Evolutionary conservation across 1,140 invertebrate species (phyloP).

Genomic region (Amphibalanus amphitrite): DNA sequence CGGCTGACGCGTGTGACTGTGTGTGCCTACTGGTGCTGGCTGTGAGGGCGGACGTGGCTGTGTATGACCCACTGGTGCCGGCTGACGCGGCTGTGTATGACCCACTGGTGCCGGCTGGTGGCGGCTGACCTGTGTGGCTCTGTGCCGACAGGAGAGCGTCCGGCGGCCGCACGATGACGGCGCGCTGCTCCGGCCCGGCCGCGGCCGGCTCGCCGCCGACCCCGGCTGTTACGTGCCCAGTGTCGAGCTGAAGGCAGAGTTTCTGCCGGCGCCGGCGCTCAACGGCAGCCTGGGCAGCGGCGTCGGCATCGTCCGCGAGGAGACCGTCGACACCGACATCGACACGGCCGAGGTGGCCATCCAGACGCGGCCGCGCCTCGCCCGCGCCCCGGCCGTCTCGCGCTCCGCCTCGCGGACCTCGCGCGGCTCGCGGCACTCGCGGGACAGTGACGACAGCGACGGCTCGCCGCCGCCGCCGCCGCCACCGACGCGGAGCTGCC

Average conservation of each 20-base stretch:
- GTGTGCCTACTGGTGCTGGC: no score
- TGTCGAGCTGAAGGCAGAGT: constrained; percentile 28
- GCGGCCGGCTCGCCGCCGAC: constrained; percentile 12
- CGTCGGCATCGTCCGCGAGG: constrained; percentile 14
- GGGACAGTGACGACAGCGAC: not conserved
- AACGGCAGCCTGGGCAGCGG: constrained; percentile 8
- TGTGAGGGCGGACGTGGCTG: no score
- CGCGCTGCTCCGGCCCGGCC: constrained; percentile 9
- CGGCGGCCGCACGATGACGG: no score
- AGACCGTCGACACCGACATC: constrained; percentile 22
- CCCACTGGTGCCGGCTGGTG: no score
- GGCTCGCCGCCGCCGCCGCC: not conserved
- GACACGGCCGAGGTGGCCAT: constrained; percentile 59
- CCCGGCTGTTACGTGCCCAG: constrained; percentile 31
- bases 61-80: no score
- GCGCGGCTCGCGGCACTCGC: not conserved
- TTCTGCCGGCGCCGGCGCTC: constrained; percentile 19
- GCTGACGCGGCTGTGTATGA: no score
- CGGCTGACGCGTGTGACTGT: no score
- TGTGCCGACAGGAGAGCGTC: not conserved
- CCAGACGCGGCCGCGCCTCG: constrained; percentile 28
- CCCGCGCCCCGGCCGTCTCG: no score
- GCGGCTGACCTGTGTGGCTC: constrained; percentile 18
- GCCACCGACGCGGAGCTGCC: not conserved
- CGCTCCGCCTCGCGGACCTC: not conserved